These are phyloP conservation scores for Morpho helenor DNA, from an alignment of 2,888 invertebrate genomes.

Conservation along the genomic window DNA sequence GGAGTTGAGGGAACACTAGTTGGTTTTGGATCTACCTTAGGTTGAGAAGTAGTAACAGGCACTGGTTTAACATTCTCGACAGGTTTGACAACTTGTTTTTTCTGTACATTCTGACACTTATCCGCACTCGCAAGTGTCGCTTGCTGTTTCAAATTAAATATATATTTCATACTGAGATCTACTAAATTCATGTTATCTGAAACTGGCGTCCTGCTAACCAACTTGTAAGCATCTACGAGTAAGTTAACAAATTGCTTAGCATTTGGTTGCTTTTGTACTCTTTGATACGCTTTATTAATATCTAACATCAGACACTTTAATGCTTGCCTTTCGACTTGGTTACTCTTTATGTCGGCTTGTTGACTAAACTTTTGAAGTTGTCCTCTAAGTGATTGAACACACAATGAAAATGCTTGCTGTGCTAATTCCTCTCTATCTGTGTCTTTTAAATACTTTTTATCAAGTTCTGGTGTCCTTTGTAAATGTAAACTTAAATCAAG, in stretches of 20 bases:
- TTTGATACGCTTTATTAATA: conserved; percentile 84
- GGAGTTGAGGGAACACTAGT: conserved; percentile 31
- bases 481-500: conserved; percentile 89
- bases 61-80: conserved; percentile 39
- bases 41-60: conserved; percentile 25
- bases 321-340: conserved; percentile 68
- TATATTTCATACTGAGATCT: conserved; percentile 84
- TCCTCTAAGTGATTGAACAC: conserved; percentile 83
- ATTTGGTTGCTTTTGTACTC: conserved; percentile 81
- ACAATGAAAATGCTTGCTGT: conserved; percentile 87
- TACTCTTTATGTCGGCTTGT: conserved; percentile 65
- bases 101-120: conserved; percentile 45
- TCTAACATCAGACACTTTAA: conserved; percentile 75
- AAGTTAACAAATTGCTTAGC: conserved; percentile 82
- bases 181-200: conserved; percentile 81
- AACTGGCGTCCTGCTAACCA: conserved; percentile 79
- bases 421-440: conserved; percentile 90
- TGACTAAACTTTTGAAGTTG: conserved; percentile 77
- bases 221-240: conserved; percentile 84
- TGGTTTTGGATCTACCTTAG: conserved; percentile 40
- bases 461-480: conserved; percentile 88
- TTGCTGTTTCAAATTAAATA: conserved; percentile 78
- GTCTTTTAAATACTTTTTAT: conserved; percentile 93
- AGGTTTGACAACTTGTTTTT: conserved; percentile 52
- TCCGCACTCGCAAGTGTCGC: conserved; percentile 40